Evolutionary conservation across 1,140 invertebrate species (phyloP).

Genomic region (Wasmannia auropunctata): DNA sequence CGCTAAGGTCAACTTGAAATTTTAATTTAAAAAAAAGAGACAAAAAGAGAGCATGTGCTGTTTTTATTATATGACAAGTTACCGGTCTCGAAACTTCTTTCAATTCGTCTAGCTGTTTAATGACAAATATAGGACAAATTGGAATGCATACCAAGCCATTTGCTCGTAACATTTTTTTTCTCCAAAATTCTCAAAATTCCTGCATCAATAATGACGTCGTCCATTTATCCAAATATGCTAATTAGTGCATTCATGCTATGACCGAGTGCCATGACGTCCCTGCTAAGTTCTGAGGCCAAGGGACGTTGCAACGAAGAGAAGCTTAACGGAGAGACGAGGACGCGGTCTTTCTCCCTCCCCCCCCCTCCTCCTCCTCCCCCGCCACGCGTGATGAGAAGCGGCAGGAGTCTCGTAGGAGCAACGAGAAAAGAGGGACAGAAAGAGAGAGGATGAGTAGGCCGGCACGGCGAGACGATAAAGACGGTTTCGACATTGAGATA

Average conservation of each 20-base stretch:
- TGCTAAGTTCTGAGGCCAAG: slow-evolving; percentile 17
- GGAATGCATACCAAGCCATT: not conserved
- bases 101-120: not conserved
- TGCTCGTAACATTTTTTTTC: not conserved
- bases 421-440: slow-evolving; percentile 36
- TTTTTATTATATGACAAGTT: not conserved
- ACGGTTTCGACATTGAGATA: slow-evolving; percentile 65
- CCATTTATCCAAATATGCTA: not conserved
- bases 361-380: too few relatives aligned
- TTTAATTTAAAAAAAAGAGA: not conserved
- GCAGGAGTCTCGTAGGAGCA: not conserved
- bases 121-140: not conserved
- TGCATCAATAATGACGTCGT: not conserved
- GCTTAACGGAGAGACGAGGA: not conserved
- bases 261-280: not conserved
- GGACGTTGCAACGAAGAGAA: not conserved
- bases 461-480: slow-evolving; percentile 51
- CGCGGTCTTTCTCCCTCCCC: slow-evolving; percentile 30
- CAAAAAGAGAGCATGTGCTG: not conserved
- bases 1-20: not conserved
- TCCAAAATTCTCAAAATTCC: not conserved
- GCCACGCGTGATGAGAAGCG: not conserved
- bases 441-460: slow-evolving; percentile 50
- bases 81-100: not conserved
- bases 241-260: slow-evolving; percentile 16